Percentiles rank a stretch among this genome's conserved stretches.
These are phyloP conservation scores for Turritopsis rubra DNA, from an alignment of 30 jellyfish, hydroid and myxozoan species.

Conservation along the genomic window DNA sequence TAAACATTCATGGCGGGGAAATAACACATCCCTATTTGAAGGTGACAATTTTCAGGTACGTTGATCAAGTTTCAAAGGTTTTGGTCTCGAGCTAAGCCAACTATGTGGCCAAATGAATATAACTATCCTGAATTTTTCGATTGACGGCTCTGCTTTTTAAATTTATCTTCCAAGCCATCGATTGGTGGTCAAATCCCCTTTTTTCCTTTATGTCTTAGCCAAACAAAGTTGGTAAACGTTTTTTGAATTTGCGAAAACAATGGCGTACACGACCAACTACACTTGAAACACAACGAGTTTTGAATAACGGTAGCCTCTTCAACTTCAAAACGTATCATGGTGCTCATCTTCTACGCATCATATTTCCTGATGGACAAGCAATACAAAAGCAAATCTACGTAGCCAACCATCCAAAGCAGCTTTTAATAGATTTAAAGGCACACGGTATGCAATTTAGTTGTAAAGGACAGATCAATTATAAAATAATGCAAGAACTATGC, in stretches of 20 bases:
- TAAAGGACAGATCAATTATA: no score
- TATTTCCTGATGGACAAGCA: conserved; percentile 73
- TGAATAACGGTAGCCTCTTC: conserved; percentile 44
- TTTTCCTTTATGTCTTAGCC: conserved; percentile 34
- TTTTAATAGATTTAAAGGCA: conserved; percentile 49
- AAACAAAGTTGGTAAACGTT: conserved; percentile 57
- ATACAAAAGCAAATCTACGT: conserved; percentile 38
- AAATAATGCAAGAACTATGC: no score
- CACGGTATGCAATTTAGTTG: neutral
- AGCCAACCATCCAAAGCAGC: conserved; percentile 40
- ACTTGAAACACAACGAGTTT: conserved; percentile 33
- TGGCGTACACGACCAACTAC: conserved; percentile 47
- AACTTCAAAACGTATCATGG: conserved; percentile 68
- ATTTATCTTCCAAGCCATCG: no score
- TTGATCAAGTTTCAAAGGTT: no score
- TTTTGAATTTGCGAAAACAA: conserved; percentile 46
- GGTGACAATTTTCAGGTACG: conserved; percentile 49
- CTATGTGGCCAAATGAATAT: neutral
- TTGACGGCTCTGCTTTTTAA: no score
- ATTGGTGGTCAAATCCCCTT: no score
- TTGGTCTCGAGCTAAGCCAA: no score
- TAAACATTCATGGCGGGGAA: conserved; percentile 83
- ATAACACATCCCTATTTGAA: conserved; percentile 63
- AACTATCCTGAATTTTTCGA: neutral
- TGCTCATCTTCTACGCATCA: conserved; percentile 34